Base-by-base conservation (phyloP, 2,113 vertebrate species). In the Pangasianodon gigas region DNA sequence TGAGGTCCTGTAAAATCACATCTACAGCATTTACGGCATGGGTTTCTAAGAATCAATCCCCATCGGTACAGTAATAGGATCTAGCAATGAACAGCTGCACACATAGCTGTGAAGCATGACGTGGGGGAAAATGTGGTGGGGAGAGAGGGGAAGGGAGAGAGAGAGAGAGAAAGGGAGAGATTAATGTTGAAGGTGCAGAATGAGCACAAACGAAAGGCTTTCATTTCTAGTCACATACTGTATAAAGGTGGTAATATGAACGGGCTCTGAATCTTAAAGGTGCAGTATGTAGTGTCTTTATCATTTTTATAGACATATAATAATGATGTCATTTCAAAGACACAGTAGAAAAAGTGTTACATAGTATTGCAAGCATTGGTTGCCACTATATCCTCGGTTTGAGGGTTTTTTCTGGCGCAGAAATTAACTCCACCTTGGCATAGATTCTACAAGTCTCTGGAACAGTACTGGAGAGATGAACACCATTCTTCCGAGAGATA, bases 11-110 rank as follows among this genome's bases (percentile, higher is more conserved):
- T 60, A 80, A 89, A 84, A 67, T 79, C 24, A 60, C 56, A 90
- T 56, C 77, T 81, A 67, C 69, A 67, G 37, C 80, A 89, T 62
- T 51, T 82, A 52, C n/a, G 62, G 58, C 41, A 65, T 56, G 41
- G 16, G 41, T 80, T 90, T 75, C 81, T 84, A 85, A 84, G 74
- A 88, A 88, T 80, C 82, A 62, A 71, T 58, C 6, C n/a, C 56
- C 82, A 89, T n/a, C 24, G 44, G 84, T 77, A 65, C n/a, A 41
- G 91, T 84, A 86, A 92, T n/a, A 69, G 75, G 87, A 92, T 84
- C 89, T 48, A n/a, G 54, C 75, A 46, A 54, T 67, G 80, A 90
- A 90, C 91, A 92, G 91, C 91, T 90, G 91, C 91, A 71, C 86
- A 51, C 67, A 60, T 86, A 88, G 48, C 88, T 79, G 82, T 65